phyloP scores from a whole-genome alignment of 2,888 invertebrate genomes.

The Biston betularia region DNA sequence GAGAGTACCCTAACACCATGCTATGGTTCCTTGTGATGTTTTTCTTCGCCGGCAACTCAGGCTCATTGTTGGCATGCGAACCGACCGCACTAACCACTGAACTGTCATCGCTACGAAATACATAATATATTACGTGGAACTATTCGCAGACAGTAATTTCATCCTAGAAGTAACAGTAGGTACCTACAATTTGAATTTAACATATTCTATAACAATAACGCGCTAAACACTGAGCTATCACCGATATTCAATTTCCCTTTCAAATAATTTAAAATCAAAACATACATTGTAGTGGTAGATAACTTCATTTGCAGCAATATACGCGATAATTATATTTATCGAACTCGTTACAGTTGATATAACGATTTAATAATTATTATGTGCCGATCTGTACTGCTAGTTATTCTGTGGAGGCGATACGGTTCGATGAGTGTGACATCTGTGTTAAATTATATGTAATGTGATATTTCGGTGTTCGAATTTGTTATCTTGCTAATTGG shows the following conservation, averaged over 20 bases:
- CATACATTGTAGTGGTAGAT: not conserved
- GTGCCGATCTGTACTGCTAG: not conserved
- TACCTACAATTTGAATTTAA: no score
- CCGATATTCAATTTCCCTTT: not conserved
- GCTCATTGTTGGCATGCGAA: no score
- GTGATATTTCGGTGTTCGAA: not conserved
- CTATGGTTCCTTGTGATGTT: no score
- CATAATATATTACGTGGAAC: no score
- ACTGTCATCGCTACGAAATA: no score
- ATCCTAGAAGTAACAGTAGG: no score
- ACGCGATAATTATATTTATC: conserved; percentile 1
- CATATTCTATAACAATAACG: no score
- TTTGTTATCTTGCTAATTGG: not conserved
- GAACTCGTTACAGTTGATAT: not conserved
- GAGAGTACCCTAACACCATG: no score
- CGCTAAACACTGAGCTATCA: no score
- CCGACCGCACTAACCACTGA: no score
- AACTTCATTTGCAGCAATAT: conserved; percentile 2
- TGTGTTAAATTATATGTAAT: not conserved
- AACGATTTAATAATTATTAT: conserved; percentile 13
- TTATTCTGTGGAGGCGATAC: conserved; percentile 5
- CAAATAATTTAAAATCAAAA: not conserved
- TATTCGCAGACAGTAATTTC: no score
- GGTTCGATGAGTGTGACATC: not conserved
- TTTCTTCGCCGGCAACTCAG: no score